phyloP scores from a whole-genome alignment of 2,113 vertebrate genomes.

The Equus przewalskii region DNA sequence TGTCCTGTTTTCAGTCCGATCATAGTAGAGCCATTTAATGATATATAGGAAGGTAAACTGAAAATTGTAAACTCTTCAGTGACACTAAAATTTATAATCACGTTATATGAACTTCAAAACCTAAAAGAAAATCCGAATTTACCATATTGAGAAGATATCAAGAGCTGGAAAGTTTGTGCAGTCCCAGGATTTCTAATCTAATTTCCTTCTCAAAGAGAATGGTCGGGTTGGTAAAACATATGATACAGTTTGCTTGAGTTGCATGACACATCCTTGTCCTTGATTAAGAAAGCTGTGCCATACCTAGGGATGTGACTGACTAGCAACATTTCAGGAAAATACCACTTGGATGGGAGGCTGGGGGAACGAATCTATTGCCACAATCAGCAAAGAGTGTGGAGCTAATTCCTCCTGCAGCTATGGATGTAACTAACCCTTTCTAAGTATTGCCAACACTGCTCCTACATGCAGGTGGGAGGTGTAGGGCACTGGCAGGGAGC shows the following conservation, averaged over 20 bases:
- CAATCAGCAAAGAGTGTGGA: neutral
- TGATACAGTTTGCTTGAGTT: neutral
- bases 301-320: neutral
- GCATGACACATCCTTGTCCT: neutral
- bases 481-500: neutral
- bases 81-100: neutral
- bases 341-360: neutral
- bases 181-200: constrained; percentile 3
- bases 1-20: neutral
- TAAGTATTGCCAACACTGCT: neutral
- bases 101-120: neutral
- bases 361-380: neutral
- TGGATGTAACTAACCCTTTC: neutral
- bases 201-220: constrained; percentile 42
- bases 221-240: neutral
- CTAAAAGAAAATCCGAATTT: neutral
- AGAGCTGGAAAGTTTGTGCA: neutral
- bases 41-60: neutral
- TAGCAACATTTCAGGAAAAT: neutral
- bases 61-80: neutral
- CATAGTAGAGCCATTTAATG: neutral
- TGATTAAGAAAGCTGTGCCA: neutral
- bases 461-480: neutral
- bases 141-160: neutral
- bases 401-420: neutral